Base-by-base conservation (phyloP, 2,797 vertebrate species). In the Rhinella marina region DNA sequence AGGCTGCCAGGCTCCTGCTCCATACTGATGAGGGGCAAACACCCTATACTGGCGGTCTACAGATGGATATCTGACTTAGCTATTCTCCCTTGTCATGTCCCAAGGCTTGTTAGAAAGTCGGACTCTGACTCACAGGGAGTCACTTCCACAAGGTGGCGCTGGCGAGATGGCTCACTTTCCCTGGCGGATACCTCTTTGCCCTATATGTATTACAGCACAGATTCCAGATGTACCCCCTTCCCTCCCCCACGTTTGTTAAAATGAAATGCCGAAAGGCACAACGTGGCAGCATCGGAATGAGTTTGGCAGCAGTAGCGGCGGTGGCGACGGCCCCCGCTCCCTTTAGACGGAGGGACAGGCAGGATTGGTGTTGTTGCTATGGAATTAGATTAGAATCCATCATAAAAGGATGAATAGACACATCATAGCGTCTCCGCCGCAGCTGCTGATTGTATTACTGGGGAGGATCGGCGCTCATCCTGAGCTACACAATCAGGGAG, bases 371-470 rank as follows among this genome's bases (percentile, higher is more conserved):
- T 78, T 83, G 88, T 86, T 89, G 88, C 88, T 72, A 86, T 86
- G 88, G 88, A 89, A 86, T 89, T 86, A 83, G 88, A 89, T 89
- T 86, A 89, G 80, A 81, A 82, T 86, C 80, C 59, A 50, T 89
- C 62, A 82, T 82, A 86, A 86, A 89, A 73, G 81, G 88, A 89
- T 86, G 85, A 86, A 86, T 79, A 89, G 85, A 61, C 80, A 81
- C 87, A 84, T 85, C 41, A 25, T 56, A 41, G 81, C 68, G 80
- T 83, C 61, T 83, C 72, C 41, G 84, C 59, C 52, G 41, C 78
- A 82, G 88, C 84, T 82, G 79, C 61, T 82, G 84, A 82, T 66
- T 77, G 50, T 82, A 64, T 82, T 78, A 82, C 78, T 77, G 82
- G 64, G 82, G 54, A 17, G n/a, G 70, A 75, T 76, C 61, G 12